Percentiles rank a stretch among this genome's conserved stretches.
phyloP scores from a whole-genome alignment of 2,888 invertebrate species.

The Coecobrya sp. region DNA sequence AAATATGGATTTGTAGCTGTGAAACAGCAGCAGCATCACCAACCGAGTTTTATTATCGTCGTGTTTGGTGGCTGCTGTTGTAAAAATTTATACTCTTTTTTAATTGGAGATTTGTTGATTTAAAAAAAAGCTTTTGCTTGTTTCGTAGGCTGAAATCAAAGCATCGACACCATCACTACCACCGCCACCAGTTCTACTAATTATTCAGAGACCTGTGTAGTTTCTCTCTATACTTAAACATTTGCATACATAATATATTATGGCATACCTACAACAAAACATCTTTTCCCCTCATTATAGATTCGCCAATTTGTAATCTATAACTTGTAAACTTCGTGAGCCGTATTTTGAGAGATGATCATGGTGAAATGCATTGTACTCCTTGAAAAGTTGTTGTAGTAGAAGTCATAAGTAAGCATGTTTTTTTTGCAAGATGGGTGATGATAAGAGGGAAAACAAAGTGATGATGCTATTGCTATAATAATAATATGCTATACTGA shows the following conservation, averaged over 20 bases:
- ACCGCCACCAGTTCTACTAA: too few relatives aligned
- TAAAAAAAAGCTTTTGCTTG: too few relatives aligned
- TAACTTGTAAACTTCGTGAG: not conserved
- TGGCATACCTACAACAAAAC: not conserved
- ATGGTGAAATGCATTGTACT: not conserved
- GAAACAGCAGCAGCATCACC: too few relatives aligned
- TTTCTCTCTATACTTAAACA: not conserved
- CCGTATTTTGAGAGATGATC: not conserved
- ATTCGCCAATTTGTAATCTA: not conserved
- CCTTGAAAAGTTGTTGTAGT: not conserved
- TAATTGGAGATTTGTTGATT: too few relatives aligned
- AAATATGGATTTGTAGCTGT: too few relatives aligned
- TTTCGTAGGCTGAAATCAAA: too few relatives aligned
- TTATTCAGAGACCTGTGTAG: too few relatives aligned
- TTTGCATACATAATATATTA: not conserved
- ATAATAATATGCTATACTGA: too few relatives aligned
- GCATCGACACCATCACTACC: too few relatives aligned
- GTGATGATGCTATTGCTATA: not conserved
- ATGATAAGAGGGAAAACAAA: not conserved
- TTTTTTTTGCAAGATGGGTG: not conserved
- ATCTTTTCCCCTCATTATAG: not conserved
- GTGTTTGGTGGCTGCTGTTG: too few relatives aligned
- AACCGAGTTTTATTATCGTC: too few relatives aligned
- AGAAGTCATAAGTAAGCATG: not conserved
- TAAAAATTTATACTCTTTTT: too few relatives aligned